A percentile compares a stretch with the other conserved stretches of the same genome.
Conservation (phyloP, 37 sponge, comb jelly and placozoan genomes). For the Aphrocallistes beatrix region DNA sequence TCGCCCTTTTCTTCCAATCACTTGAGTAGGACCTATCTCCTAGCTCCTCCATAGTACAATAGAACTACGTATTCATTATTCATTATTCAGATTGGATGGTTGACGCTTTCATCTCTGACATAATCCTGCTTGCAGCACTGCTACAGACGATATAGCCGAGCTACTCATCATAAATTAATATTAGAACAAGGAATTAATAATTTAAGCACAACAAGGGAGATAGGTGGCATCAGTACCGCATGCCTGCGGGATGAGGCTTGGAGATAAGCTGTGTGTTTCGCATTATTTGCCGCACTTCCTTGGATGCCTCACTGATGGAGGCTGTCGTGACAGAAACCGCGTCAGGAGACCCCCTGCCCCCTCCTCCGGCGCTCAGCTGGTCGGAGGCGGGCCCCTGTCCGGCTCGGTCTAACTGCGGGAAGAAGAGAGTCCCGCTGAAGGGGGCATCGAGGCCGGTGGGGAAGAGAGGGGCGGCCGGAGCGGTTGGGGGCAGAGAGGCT, state of each 20-base stretch:
- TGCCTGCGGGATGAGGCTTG: neutral
- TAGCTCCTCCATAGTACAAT: no score
- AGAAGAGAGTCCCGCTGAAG: neutral
- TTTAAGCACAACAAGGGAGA: no score
- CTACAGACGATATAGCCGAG: no score
- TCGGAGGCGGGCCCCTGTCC: neutral
- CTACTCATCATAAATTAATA: no score
- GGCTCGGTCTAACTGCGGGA: no score
- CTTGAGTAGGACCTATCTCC: no score
- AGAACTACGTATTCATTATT: no score
- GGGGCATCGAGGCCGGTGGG: neutral
- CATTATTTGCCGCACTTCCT: neutral
- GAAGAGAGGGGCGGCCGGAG: neutral
- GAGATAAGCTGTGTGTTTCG: neutral
- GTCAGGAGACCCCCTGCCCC: neutral
- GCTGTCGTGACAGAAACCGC: neutral
- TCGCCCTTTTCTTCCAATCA: no score
- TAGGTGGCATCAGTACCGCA: slow-evolving; percentile 5
- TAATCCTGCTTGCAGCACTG: no score
- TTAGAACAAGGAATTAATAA: no score
- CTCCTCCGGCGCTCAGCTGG: neutral
- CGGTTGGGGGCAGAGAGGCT: neutral
- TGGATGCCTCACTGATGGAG: slow-evolving; percentile 1
- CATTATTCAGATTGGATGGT: no score
- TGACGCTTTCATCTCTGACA: no score